Conservation (phyloP, 2,888 invertebrate species). For the Physocephala rufipes region DNA sequence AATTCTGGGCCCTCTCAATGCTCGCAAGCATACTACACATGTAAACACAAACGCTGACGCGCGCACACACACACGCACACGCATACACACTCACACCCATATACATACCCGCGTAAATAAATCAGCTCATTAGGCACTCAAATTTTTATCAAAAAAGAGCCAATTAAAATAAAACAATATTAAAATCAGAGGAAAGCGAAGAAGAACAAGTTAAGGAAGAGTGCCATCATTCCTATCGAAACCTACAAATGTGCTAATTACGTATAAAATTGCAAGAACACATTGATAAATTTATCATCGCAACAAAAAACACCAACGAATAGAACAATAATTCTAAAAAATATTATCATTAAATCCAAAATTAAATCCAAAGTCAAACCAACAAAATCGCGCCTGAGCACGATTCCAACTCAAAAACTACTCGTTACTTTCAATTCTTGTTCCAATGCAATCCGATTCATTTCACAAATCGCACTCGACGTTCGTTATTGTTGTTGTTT, state of each 20-base stretch:
- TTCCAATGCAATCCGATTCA: too few species aligned
- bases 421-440: too few species aligned
- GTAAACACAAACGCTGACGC: constrained; percentile 20
- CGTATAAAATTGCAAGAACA: too few species aligned
- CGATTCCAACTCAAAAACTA: too few species aligned
- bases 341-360: background rate
- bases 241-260: too few species aligned
- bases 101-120: constrained; percentile 32
- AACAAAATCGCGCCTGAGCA: background rate
- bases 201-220: background rate
- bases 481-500: too few species aligned
- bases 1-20: constrained; percentile 13
- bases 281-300: too few species aligned
- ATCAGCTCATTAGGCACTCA: constrained; percentile 3
- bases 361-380: background rate
- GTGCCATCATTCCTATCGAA: too few species aligned
- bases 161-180: background rate
- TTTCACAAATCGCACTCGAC: too few species aligned
- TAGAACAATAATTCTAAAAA: constrained; percentile 2
- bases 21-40: constrained; percentile 27
- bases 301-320: constrained; percentile 2
- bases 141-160: constrained; percentile 24
- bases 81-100: constrained; percentile 17
- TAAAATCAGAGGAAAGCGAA: constrained; percentile 2
- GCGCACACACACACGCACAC: constrained; percentile 30